These are phyloP conservation scores for Rhabdomys dilectus DNA, from an alignment of 2,113 vertebrate genomes.

Conservation along the genomic window DNA sequence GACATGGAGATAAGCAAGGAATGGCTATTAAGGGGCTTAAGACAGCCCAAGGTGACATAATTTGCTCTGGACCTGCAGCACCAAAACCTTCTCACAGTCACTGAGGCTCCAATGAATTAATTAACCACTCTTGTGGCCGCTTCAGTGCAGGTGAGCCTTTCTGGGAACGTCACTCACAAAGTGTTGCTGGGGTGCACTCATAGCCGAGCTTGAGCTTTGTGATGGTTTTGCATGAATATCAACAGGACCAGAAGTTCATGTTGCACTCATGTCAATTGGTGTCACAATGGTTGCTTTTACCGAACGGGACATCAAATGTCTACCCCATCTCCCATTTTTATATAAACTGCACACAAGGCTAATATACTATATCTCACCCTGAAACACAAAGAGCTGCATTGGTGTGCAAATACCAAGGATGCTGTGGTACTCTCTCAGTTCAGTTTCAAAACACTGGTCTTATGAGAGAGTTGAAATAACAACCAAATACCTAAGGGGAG, in stretches of 20 bases:
- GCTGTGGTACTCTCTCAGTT: neutral
- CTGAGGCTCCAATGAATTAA: too few relatives aligned
- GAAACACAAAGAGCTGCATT: neutral
- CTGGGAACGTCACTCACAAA: neutral
- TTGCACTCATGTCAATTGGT: neutral
- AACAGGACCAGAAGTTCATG: neutral
- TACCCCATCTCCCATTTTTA: neutral
- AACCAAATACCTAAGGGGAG: slow-evolving; percentile 17
- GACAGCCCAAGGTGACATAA: neutral
- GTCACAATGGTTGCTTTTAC: neutral
- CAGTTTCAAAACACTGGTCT: neutral
- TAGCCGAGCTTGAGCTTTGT: neutral
- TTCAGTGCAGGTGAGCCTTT: neutral
- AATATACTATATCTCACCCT: neutral
- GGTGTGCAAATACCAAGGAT: neutral
- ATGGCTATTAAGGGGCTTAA: neutral
- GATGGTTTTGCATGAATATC: neutral
- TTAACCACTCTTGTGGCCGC: too few relatives aligned
- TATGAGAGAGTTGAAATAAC: slow-evolving; percentile 22
- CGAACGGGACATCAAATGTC: neutral
- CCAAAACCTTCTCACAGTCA: neutral
- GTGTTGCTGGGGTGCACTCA: neutral
- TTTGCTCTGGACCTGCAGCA: neutral
- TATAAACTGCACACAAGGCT: neutral
- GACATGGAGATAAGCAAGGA: neutral